These are phyloP conservation scores for Caenorhabditis zanzibari DNA, from an alignment of 2,888 invertebrate species.

Conservation along the genomic window DNA sequence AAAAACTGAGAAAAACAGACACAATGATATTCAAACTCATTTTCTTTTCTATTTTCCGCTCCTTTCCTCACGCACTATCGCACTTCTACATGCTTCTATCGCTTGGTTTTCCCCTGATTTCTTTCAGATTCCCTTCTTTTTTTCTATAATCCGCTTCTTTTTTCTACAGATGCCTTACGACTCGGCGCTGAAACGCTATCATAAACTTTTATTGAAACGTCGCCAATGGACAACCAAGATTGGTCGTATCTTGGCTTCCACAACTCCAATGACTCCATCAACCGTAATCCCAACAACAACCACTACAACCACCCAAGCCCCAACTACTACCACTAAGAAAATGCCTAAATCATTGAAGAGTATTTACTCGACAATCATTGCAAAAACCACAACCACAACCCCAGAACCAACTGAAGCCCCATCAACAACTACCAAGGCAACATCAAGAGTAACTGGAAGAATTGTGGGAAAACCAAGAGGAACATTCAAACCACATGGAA, in stretches of 20 bases:
- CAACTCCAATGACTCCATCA: slow-evolving; percentile 48
- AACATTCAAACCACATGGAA: slow-evolving; percentile 58
- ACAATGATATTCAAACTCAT: slow-evolving; percentile 52
- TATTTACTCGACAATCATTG: slow-evolving; percentile 71
- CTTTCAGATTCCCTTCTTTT: slow-evolving; percentile 18
- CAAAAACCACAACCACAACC: slow-evolving; percentile 45
- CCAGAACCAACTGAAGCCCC: slow-evolving; percentile 28
- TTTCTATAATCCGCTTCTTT: slow-evolving; percentile 52
- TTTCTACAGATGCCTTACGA: slow-evolving; percentile 65
- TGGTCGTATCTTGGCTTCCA: slow-evolving; percentile 55
- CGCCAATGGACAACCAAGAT: slow-evolving; percentile 66
- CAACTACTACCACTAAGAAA: slow-evolving; percentile 56
- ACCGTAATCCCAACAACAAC: slow-evolving; percentile 44
- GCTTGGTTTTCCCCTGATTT: slow-evolving; percentile 22
- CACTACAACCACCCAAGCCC: slow-evolving; percentile 53
- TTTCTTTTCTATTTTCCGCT: slow-evolving; percentile 15
- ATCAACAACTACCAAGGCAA: slow-evolving; percentile 11
- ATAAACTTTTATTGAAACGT: slow-evolving; percentile 72
- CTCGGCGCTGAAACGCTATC: slow-evolving; percentile 73
- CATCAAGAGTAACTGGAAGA: slow-evolving; percentile 31
- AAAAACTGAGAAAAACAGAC: slow-evolving; percentile 13
- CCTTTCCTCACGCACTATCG: slow-evolving; percentile 30
- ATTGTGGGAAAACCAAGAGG: slow-evolving; percentile 42
- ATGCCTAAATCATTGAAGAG: slow-evolving; percentile 70
- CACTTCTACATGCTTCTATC: slow-evolving; percentile 39